These are phyloP conservation scores for Meteorus colon DNA, from an alignment of 2,888 invertebrate genomes.

Conservation along the genomic window DNA sequence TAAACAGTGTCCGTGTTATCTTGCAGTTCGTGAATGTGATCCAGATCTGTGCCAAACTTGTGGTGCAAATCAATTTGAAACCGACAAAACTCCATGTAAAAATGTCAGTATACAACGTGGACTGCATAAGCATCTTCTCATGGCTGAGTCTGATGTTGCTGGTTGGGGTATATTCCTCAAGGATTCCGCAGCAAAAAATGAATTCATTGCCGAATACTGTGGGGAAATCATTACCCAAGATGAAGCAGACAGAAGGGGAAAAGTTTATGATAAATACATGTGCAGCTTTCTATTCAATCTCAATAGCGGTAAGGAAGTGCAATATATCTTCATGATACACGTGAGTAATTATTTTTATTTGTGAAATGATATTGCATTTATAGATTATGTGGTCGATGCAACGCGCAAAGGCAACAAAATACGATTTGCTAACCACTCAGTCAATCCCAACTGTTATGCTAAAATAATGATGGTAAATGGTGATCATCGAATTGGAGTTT, in stretches of 20 bases:
- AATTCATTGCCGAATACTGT: constrained; percentile 99
- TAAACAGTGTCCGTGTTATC: constrained; percentile 98
- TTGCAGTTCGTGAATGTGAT: constrained; percentile 99
- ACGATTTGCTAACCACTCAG: constrained; percentile 99
- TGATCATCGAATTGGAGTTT: constrained; percentile 95
- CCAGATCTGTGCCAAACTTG: constrained; percentile 97
- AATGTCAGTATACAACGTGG: constrained; percentile 95
- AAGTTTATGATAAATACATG: constrained; percentile 99
- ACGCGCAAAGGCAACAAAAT: constrained; percentile 99
- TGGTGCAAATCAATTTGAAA: constrained; percentile 90
- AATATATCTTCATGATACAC: background rate
- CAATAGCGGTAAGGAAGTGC: constrained; percentile 84
- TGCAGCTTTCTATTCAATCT: constrained; percentile 99
- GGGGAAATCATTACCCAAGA: constrained; percentile 99
- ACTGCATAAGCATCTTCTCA: constrained; percentile 89
- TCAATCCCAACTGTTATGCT: constrained; percentile 99
- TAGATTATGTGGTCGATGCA: constrained; percentile 98
- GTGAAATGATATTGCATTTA: constrained; percentile 46
- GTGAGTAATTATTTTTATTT: constrained; percentile 18
- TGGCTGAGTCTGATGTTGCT: constrained; percentile 98
- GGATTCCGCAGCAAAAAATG: constrained; percentile 96
- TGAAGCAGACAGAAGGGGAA: constrained; percentile 98
- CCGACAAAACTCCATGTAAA: constrained; percentile 88
- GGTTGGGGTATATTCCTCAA: constrained; percentile 99
- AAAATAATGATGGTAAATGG: constrained; percentile 98